Percentiles rank a stretch among this genome's conserved stretches.
Evolutionary conservation across 2,797 vertebrate genomes (phyloP).

Genomic region (Anas bernieri): DNA sequence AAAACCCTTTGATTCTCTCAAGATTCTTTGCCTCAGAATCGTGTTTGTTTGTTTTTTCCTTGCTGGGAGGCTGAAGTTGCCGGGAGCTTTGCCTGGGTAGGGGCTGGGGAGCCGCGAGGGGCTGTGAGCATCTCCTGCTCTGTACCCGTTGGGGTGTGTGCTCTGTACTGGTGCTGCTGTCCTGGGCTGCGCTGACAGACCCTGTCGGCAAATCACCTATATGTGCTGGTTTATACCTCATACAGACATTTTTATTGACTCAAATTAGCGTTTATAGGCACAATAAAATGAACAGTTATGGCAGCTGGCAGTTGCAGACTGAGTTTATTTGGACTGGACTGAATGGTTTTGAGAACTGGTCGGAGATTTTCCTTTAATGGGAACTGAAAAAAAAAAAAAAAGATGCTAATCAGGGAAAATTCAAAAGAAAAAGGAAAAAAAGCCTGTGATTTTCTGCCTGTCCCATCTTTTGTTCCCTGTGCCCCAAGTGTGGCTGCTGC

Average conservation of each 20-base stretch:
- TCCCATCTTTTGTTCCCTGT: background rate
- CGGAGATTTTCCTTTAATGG: background rate
- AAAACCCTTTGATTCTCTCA: constrained; percentile 21
- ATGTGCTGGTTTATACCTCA: background rate
- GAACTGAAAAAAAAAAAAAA: background rate
- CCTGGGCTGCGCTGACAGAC: background rate
- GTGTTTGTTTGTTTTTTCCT: background rate
- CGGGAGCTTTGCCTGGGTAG: background rate
- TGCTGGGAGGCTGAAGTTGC: background rate
- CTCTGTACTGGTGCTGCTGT: background rate
- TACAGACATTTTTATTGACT: background rate
- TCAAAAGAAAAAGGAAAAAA: background rate
- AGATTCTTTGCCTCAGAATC: background rate
- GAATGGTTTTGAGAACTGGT: background rate
- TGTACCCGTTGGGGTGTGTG: too few relatives aligned
- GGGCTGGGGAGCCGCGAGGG: background rate
- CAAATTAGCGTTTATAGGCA: fast-evolving
- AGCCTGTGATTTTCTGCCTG: background rate
- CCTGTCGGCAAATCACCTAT: background rate
- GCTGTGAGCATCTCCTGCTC: background rate
- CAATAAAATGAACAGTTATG: fast-evolving
- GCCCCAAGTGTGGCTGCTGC: background rate
- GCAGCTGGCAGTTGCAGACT: background rate
- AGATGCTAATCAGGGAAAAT: background rate
- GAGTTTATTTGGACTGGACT: background rate